A percentile compares a stretch with the other conserved stretches of the same genome.
These are phyloP conservation scores for Phymastichus coffea DNA, from an alignment of 1,140 invertebrate species.

Conservation along the genomic window DNA sequence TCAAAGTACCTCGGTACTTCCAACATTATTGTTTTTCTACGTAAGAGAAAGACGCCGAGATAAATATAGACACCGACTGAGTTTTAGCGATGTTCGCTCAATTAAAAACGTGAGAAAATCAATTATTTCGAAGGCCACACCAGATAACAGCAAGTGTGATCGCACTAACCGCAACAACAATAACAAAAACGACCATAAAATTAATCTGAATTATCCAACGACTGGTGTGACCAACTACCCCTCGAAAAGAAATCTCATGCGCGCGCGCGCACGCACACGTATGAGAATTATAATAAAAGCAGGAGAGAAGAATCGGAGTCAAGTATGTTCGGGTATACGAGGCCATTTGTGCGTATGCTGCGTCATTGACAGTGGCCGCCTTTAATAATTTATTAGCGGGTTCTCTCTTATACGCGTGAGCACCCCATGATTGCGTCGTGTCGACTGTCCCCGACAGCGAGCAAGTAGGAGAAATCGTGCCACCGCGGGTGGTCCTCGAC, in stretches of 20 bases:
- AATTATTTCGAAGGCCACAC: too few relatives aligned
- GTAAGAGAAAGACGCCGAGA: constrained; percentile 31
- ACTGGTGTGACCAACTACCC: too few relatives aligned
- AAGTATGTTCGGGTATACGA: too few relatives aligned
- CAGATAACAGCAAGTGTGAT: too few relatives aligned
- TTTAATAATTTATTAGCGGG: constrained; percentile 59
- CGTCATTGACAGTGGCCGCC: constrained; percentile 54
- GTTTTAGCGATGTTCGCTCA: too few relatives aligned
- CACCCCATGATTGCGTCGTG: constrained; percentile 53
- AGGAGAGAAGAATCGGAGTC: constrained; percentile 2
- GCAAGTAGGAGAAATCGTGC: constrained; percentile 33
- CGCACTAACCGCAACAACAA: too few relatives aligned
- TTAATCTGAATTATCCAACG: too few relatives aligned
- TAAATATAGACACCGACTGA: background rate
- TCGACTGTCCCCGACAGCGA: constrained; percentile 52
- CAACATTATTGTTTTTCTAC: constrained; percentile 38
- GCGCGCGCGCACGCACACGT: background rate
- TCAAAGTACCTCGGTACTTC: constrained; percentile 36
- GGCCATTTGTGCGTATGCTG: too few relatives aligned
- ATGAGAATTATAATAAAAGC: constrained; percentile 7
- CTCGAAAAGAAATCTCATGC: background rate
- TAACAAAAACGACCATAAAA: too few relatives aligned
- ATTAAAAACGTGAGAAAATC: too few relatives aligned
- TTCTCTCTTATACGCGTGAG: constrained; percentile 33
- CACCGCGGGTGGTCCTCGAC: constrained; percentile 54